Conservation (phyloP, 1,140 invertebrate species). For the Drosophila ananassae region DNA sequence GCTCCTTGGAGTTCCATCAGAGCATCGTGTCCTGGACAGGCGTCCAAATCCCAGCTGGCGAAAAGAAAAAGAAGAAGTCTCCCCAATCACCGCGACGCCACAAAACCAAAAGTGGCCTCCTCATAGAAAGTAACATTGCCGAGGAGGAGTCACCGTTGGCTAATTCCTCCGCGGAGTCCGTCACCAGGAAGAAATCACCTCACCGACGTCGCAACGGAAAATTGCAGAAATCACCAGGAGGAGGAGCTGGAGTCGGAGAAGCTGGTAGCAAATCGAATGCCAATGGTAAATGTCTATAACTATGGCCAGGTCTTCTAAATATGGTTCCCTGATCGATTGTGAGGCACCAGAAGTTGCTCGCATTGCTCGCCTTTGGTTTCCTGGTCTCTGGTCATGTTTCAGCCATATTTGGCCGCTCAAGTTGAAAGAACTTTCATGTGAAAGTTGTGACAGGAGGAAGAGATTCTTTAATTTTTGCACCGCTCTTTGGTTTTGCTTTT, state of each 20-base stretch:
- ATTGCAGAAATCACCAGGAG: constrained; percentile 54
- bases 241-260: not conserved
- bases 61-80: constrained; percentile 11
- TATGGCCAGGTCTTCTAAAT: constrained; percentile 60
- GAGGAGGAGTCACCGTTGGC: constrained; percentile 35
- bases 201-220: constrained; percentile 73
- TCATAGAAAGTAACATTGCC: constrained; percentile 75
- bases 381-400: constrained; percentile 63
- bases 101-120: constrained; percentile 77
- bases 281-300: constrained; percentile 61
- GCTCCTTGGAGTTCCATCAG: constrained; percentile 50
- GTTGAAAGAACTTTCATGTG: constrained; percentile 83
- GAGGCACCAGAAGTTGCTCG: constrained; percentile 52
- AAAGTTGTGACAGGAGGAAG: constrained; percentile 81
- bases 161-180: constrained; percentile 34
- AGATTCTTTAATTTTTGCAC: constrained; percentile 60
- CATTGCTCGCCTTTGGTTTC: constrained; percentile 60
- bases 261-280: constrained; percentile 47
- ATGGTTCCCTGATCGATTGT: constrained; percentile 75
- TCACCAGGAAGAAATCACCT: constrained; percentile 51
- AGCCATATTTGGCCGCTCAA: constrained; percentile 78
- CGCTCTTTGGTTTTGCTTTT: constrained; percentile 25
- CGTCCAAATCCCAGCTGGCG: constrained; percentile 24
- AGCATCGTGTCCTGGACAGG: constrained; percentile 72
- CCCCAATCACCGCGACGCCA: constrained; percentile 44